Conservation (phyloP, 2,888 invertebrate species). For the Falcaria lacertinaria region DNA sequence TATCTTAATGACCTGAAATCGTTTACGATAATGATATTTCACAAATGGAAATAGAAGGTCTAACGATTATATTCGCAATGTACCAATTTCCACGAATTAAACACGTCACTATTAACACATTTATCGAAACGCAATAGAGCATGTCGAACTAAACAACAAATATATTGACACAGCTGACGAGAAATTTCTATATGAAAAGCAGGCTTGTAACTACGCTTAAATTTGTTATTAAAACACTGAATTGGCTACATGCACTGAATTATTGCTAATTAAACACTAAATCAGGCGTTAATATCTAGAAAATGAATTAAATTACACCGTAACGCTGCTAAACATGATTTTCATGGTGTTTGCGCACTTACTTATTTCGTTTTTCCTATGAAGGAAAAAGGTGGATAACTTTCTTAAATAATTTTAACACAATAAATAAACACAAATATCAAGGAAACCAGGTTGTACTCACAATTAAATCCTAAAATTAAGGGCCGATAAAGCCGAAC, state of each 20-base stretch:
- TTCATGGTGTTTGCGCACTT: slow-evolving; percentile 10
- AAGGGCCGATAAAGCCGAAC: slow-evolving; percentile 64
- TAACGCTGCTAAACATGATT: slow-evolving; percentile 23
- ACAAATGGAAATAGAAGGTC: slow-evolving; percentile 7
- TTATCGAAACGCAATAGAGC: not conserved
- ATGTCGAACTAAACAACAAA: slow-evolving; percentile 3
- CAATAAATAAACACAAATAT: slow-evolving; percentile 8
- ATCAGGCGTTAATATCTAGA: slow-evolving; percentile 28
- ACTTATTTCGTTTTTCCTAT: not conserved
- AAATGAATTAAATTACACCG: slow-evolving; percentile 22
- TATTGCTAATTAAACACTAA: slow-evolving; percentile 31
- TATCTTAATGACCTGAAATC: slow-evolving; percentile 9
- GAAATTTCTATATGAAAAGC: not conserved
- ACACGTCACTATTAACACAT: not conserved
- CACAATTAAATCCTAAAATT: slow-evolving; percentile 71
- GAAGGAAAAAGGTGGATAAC: not conserved
- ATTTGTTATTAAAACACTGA: not conserved
- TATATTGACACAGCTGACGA: slow-evolving; percentile 12
- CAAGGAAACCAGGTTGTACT: slow-evolving; percentile 43
- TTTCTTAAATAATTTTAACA: slow-evolving; percentile 6
- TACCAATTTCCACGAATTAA: slow-evolving; percentile 3
- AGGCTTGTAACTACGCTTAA: not conserved
- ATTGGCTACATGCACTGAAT: not conserved
- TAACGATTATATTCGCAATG: slow-evolving; percentile 2
- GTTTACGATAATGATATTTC: slow-evolving; percentile 14